These are phyloP conservation scores for Cromileptes altivelis DNA, from an alignment of 2,113 vertebrate genomes.

Conservation along the genomic window DNA sequence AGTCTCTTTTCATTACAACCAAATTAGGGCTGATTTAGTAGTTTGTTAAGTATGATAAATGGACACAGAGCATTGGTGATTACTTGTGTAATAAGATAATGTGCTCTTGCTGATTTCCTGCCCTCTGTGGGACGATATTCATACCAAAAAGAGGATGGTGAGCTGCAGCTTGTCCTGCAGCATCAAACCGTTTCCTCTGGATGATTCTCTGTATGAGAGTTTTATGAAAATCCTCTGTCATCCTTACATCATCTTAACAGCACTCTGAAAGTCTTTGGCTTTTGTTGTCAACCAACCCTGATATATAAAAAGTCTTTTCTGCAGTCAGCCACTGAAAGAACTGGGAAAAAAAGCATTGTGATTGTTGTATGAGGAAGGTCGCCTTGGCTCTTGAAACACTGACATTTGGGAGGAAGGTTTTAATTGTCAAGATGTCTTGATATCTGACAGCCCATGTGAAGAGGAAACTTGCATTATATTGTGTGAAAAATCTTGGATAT, in stretches of 20 bases:
- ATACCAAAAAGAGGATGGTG: background rate
- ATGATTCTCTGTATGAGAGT: background rate
- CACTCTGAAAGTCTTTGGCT: background rate
- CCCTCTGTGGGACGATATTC: background rate
- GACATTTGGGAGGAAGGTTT: constrained; percentile 1
- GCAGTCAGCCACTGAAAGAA: background rate
- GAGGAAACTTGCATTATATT: background rate
- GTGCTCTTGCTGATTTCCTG: background rate
- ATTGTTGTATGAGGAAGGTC: background rate
- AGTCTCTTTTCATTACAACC: background rate
- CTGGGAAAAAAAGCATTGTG: background rate
- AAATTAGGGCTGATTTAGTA: background rate
- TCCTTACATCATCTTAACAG: background rate
- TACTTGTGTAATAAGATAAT: constrained; percentile 18
- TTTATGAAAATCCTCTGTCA: background rate
- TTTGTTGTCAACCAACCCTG: background rate
- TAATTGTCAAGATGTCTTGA: background rate
- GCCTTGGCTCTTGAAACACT: background rate
- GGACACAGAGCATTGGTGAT: constrained; percentile 9
- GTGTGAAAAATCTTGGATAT: background rate
- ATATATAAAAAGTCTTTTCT: background rate
- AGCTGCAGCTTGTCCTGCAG: no score
- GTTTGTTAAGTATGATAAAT: constrained; percentile 24
- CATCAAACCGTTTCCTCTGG: background rate
- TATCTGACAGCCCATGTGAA: background rate